Evolutionary conservation across 53 echinoderm and acorn worm genomes (phyloP).

Genomic region (Zoroaster sp.): DNA sequence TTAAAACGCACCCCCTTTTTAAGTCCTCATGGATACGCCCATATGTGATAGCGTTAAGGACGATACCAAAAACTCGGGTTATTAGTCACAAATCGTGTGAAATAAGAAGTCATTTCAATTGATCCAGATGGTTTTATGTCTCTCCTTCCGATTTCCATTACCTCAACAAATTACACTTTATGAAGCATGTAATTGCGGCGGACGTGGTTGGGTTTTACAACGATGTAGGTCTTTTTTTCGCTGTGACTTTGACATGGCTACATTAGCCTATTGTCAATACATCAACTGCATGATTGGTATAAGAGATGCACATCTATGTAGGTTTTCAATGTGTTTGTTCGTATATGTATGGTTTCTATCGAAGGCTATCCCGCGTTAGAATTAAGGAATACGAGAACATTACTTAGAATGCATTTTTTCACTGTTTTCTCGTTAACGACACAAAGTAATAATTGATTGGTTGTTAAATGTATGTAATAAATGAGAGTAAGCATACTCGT

Average conservation of each 20-base stretch:
- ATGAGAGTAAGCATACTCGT: too few relatives aligned
- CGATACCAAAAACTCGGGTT: neutral
- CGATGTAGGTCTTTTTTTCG: neutral
- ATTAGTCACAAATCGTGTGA: neutral
- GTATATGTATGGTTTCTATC: too few relatives aligned
- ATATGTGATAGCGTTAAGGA: neutral
- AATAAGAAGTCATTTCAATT: neutral
- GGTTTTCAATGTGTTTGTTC: too few relatives aligned
- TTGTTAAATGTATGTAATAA: too few relatives aligned
- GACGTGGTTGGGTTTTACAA: neutral
- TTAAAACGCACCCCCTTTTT: neutral
- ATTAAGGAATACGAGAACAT: too few relatives aligned
- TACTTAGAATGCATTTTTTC: too few relatives aligned
- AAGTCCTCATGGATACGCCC: neutral
- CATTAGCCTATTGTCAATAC: too few relatives aligned
- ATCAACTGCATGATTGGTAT: too few relatives aligned
- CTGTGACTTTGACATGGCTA: neutral
- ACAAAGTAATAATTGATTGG: too few relatives aligned
- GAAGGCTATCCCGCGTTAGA: too few relatives aligned
- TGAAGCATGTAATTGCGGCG: conserved; percentile 49
- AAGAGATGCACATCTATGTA: too few relatives aligned
- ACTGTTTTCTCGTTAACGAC: too few relatives aligned
- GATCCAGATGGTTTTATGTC: conserved; percentile 51
- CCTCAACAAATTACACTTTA: conserved; percentile 20
- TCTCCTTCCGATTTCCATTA: conserved; percentile 39